Base-by-base conservation (phyloP, 2,113 vertebrate species). In the Pristiophorus japonicus region DNA sequence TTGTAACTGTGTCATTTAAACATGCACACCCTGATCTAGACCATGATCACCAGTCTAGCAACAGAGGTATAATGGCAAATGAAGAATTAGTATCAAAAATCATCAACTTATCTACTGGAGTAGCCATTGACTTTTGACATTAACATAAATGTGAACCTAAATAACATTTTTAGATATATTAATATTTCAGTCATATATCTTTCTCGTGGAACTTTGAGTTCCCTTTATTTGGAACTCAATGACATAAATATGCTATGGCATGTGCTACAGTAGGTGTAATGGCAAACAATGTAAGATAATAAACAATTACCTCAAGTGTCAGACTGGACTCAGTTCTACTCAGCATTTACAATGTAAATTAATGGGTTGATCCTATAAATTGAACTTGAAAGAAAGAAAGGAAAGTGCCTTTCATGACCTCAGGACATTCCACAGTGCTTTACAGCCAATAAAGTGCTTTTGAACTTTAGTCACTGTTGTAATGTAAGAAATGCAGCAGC, bases 101-200 rank as follows among this genome's bases (percentile, higher is more conserved):
- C 45, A 87, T 47, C 84, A 87, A 55, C 22, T 27, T 30, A 51
- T 51, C 84, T 51, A 51, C 51, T 84, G 45, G 45, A 51, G 20
- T 51, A 51, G 22, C 45, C 42, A 45, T 51, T 55, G 7, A 51
- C 42, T 87, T 87, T 51, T 87, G 45, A 87, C 45, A 51, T 87
- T 7, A 51, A 27, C 22, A 87, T 87, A 87, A 87, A 87, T 51
- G 22, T 87, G 45, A 87, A 87, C 45, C 45, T 51, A 5, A 47
- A 87, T 87, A 87, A 87, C 22, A 51, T 55, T 87, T 42, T 87
- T 87, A 87, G 51, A 87, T n/a, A 75, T n/a, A 84, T 84, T 20
- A 87, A 55, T 55, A 87, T 51, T 87, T 87, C 84, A 51, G 84
- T 87, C 6, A 18, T 20, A 27, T 24, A 51, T 51, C 84, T 87